phyloP scores from a whole-genome alignment of 2,113 vertebrate species.

The Syrmaticus mikado region DNA sequence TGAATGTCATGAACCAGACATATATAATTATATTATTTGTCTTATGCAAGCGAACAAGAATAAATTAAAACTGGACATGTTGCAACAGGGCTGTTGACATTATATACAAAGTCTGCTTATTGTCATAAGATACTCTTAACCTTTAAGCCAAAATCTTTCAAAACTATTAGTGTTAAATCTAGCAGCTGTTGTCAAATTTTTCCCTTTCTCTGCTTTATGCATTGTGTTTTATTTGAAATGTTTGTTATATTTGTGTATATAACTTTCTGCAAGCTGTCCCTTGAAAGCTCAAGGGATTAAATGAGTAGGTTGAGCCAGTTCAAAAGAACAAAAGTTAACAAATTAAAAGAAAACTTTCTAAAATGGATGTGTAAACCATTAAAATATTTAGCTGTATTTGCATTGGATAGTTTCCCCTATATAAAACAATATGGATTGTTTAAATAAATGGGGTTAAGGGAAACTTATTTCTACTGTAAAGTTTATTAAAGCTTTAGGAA shows the following conservation, averaged over 20 bases:
- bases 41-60: slow-evolving; percentile 82
- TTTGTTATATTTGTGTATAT: slow-evolving; percentile 85
- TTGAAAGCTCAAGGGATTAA: slow-evolving; percentile 81
- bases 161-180: slow-evolving; percentile 85
- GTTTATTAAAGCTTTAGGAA: slow-evolving; percentile 74
- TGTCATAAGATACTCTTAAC: slow-evolving; percentile 87
- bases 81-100: slow-evolving; percentile 86
- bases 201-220: slow-evolving; percentile 80
- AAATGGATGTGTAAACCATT: slow-evolving; percentile 84
- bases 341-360: slow-evolving; percentile 83
- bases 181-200: slow-evolving; percentile 82
- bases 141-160: slow-evolving; percentile 86
- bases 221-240: slow-evolving; percentile 83
- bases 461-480: slow-evolving; percentile 72
- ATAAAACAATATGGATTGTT: slow-evolving; percentile 77
- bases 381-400: slow-evolving; percentile 81
- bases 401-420: slow-evolving; percentile 75
- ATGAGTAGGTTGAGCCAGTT: slow-evolving; percentile 80
- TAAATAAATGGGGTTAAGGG: slow-evolving; percentile 73
- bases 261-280: slow-evolving; percentile 82
- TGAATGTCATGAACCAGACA: slow-evolving; percentile 79
- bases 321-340: slow-evolving; percentile 82
- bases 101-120: slow-evolving; percentile 86
- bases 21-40: slow-evolving; percentile 84
- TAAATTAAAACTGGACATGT: slow-evolving; percentile 85